A percentile compares a stretch with the other conserved stretches of the same genome.
phyloP scores from a whole-genome alignment of 2,888 invertebrate species.

The Pinctada fucata region DNA sequence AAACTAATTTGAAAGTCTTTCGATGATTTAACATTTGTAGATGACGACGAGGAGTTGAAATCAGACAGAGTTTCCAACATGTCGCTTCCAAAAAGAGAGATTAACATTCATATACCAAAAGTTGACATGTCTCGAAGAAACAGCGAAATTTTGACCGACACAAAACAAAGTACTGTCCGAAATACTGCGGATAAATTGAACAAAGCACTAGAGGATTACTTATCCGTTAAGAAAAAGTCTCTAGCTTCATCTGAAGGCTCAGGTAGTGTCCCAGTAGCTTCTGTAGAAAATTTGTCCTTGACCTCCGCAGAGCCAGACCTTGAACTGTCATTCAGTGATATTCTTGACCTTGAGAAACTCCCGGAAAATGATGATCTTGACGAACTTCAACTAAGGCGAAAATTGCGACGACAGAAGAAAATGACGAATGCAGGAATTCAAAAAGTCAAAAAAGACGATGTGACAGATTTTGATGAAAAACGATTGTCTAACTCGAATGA shows the following conservation, averaged over 20 bases:
- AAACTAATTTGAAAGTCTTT: too few relatives aligned
- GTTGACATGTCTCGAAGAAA: not conserved
- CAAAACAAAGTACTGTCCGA: too few relatives aligned
- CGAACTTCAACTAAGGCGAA: not conserved
- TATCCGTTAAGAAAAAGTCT: too few relatives aligned
- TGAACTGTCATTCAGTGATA: not conserved
- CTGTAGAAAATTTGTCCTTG: not conserved
- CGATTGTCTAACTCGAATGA: not conserved
- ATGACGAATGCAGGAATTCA: not conserved
- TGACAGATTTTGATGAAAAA: constrained; percentile 14
- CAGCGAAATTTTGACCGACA: too few relatives aligned
- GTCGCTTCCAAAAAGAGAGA: not conserved
- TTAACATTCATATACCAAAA: not conserved
- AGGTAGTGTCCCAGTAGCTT: too few relatives aligned
- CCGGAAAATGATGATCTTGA: constrained; percentile 1
- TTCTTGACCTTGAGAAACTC: not conserved
- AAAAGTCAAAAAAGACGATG: not conserved
- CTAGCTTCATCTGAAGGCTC: too few relatives aligned
- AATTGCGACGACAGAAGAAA: not conserved
- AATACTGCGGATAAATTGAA: too few relatives aligned
- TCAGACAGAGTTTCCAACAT: too few relatives aligned
- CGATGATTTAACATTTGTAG: too few relatives aligned
- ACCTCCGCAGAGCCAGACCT: not conserved
- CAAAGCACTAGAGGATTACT: too few relatives aligned
- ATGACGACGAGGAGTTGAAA: too few relatives aligned